Evolutionary conservation across 2,797 vertebrate genomes (phyloP), one percentile per base, ranked within the genome.

Genomic region (Ctenosaura bakeri): DNA sequence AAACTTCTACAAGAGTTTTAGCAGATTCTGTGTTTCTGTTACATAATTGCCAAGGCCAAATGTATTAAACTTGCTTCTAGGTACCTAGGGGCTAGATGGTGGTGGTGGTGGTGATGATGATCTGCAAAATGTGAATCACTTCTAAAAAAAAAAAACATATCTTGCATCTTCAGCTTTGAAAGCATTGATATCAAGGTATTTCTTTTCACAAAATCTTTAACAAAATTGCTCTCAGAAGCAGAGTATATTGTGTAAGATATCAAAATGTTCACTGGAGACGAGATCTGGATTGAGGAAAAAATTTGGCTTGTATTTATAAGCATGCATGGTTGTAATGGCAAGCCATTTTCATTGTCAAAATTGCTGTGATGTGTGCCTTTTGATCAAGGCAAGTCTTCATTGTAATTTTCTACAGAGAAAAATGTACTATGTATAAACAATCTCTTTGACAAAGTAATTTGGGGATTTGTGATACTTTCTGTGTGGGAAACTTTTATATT

Each of bases 331-430:
- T 90, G 78, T 14, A 35, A 77, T 56, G 46, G 83, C 35, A 73
- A 87, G 85, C 8, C 20, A 18, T 54, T 83, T 83, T 90, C 73
- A 69, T 83, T 83, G 90, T 83, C 52, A 83, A 80, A 82, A 87
- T 24, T 32, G 46, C 71, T 90, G 26, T 78, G 73, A 87, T 90
- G 80, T 46, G n/a, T 83, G 62, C 38, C 80, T 82, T 90, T 90
- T 90, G 85, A 90, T 90, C 90, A 87, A 87, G 85, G 71, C 80
- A 87, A 54, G 77, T 85, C 88, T 89, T 90, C 56, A 78, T 69
- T 77, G 74, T 77, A 90, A 90, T 90, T 90, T 90, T 82, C 85
- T 90, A 78, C 50, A 83, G 18, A 52, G 64, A 56, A 90, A 87
- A 62, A 81, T 24, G 29, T 73, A 35, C 32, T 87, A 83, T 35